phyloP scores from a whole-genome alignment of 2,113 vertebrate species.

The Propithecus coquereli region DNA sequence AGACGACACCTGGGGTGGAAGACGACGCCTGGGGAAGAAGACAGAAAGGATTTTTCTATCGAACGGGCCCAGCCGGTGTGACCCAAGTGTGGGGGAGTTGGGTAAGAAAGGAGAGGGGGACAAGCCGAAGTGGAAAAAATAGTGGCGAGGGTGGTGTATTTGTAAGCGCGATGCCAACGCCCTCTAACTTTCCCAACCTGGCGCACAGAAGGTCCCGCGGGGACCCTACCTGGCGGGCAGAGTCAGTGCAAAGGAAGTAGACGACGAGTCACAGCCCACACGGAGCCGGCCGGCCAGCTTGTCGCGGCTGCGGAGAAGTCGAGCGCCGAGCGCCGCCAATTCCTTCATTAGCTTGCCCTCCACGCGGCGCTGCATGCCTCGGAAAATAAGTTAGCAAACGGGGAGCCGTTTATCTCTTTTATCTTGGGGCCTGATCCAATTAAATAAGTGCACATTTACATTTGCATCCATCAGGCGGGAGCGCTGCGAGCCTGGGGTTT shows the following conservation, averaged over 20 bases:
- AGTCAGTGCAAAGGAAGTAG: neutral
- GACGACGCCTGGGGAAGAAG: neutral
- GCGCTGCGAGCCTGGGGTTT: conserved; percentile 82
- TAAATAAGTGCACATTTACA: conserved; percentile 94
- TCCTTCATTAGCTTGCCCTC: conserved; percentile 85
- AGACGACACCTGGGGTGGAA: neutral
- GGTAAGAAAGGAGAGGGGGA: neutral
- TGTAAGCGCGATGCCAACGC: neutral
- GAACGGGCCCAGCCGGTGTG: neutral
- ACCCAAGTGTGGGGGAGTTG: neutral
- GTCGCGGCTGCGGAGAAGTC: neutral
- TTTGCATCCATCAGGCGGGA: conserved; percentile 92
- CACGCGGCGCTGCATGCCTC: conserved; percentile 85
- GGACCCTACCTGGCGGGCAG: neutral
- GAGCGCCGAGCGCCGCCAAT: neutral
- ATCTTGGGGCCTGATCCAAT: conserved; percentile 98
- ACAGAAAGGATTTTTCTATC: neutral
- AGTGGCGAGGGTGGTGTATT: neutral
- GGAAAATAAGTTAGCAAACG: conserved; percentile 92
- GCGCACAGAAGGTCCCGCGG: neutral
- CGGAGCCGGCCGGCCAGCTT: neutral
- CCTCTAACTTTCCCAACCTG: neutral
- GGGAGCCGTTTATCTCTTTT: conserved; percentile 92
- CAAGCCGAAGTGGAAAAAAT: neutral
- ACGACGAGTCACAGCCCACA: neutral